Percentiles rank a stretch among this genome's conserved stretches.
Evolutionary conservation across 2,113 vertebrate genomes (phyloP).

Genomic region (Megatriorchis doriae): DNA sequence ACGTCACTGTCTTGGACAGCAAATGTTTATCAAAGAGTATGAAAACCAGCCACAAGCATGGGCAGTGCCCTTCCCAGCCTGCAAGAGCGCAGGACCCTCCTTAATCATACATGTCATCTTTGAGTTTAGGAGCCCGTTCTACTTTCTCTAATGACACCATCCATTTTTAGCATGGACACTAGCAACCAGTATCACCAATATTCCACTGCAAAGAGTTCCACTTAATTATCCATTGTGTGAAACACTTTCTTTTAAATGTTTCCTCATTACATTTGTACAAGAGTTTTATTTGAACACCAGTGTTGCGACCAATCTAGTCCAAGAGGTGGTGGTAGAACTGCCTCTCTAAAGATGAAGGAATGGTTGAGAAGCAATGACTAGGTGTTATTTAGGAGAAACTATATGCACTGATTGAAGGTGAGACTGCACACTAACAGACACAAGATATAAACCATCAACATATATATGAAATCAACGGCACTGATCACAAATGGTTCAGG

Average conservation of each 20-base stretch:
- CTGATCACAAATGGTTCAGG: not conserved
- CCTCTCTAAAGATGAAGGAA: not conserved
- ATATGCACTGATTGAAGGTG: not conserved
- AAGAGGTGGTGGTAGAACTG: not conserved
- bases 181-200: not conserved
- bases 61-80: accelerated
- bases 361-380: not conserved
- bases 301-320: not conserved
- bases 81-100: not conserved
- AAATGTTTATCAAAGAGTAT: not conserved
- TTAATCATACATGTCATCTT: not conserved
- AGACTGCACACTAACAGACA: not conserved
- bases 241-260: not conserved
- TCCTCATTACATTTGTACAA: not conserved
- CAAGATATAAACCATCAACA: not conserved
- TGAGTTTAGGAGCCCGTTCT: not conserved
- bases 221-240: not conserved
- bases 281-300: not conserved
- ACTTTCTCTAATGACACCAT: not conserved
- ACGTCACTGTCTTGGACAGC: not conserved
- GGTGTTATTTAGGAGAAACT: not conserved
- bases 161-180: not conserved
- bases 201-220: not conserved
- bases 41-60: not conserved
- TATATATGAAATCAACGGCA: not conserved